Percentiles rank a stretch among this genome's conserved stretches.
phyloP scores from a whole-genome alignment of 2,113 vertebrate species.

The Lepisosteus osseus region DNA sequence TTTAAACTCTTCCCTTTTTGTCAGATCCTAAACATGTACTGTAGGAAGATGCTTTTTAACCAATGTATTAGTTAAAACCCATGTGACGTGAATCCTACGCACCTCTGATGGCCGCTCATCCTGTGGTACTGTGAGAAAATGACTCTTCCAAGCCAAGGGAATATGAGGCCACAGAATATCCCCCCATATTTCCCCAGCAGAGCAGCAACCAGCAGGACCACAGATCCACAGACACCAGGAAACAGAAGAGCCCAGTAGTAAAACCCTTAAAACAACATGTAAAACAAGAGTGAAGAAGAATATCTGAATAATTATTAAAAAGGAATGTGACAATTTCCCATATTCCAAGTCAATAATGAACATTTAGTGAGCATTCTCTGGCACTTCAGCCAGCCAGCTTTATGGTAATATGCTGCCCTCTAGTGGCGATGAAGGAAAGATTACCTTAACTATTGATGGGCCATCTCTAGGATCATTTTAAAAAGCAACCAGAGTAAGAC shows the following conservation, averaged over 20 bases:
- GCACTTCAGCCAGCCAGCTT: no score
- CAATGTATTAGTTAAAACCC: no score
- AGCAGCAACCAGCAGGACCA: slow-evolving; percentile 59
- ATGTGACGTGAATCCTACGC: slow-evolving; percentile 8
- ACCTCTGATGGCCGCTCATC: slow-evolving; percentile 69
- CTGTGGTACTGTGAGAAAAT: slow-evolving; percentile 70
- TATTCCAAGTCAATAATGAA: not conserved
- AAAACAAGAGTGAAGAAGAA: no score
- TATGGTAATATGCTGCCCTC: not conserved
- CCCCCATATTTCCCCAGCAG: slow-evolving; percentile 63
- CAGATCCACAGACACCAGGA: slow-evolving; percentile 56
- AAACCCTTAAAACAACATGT: slow-evolving; percentile 44
- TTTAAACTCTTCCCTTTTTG: no score
- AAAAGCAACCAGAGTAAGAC: no score
- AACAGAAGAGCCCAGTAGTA: slow-evolving; percentile 68
- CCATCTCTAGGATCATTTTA: no score
- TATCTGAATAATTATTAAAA: not conserved
- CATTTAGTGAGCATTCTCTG: not conserved
- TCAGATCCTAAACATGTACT: no score
- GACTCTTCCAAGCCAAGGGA: slow-evolving; percentile 64
- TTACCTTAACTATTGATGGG: no score
- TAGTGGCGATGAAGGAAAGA: not conserved
- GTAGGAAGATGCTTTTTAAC: no score
- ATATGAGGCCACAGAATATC: slow-evolving; percentile 55
- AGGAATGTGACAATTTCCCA: no score